A percentile compares a stretch with the other conserved stretches of the same genome.
phyloP scores from a whole-genome alignment of 2,888 invertebrate species.

The Rhagium mordax region DNA sequence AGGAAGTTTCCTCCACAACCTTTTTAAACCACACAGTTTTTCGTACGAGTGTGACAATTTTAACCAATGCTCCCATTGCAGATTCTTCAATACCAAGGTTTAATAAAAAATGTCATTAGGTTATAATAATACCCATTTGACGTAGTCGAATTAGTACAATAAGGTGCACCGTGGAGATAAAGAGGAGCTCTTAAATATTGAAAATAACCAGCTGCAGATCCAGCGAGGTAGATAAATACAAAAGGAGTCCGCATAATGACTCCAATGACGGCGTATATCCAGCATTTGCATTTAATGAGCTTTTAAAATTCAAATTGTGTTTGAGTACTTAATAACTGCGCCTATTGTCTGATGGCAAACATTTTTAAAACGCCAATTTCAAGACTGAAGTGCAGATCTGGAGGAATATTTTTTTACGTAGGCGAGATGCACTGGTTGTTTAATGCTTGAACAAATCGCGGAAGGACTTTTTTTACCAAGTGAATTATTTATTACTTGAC shows the following conservation, averaged over 20 bases:
- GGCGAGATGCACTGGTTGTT: neutral
- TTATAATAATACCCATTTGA: neutral
- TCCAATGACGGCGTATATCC: slow-evolving; percentile 37
- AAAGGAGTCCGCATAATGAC: slow-evolving; percentile 24
- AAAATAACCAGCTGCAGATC: slow-evolving; percentile 9
- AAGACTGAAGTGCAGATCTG: slow-evolving; percentile 1
- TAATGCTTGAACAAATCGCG: neutral
- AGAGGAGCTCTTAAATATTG: slow-evolving; percentile 3
- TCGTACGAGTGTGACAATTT: too few species aligned
- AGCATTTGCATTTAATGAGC: slow-evolving; percentile 61
- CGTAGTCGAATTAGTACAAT: neutral
- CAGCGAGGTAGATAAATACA: slow-evolving; percentile 17
- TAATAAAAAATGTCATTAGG: neutral
- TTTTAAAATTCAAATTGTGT: slow-evolving; percentile 60
- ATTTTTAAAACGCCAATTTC: slow-evolving; percentile 23
- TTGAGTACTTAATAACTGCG: slow-evolving; percentile 33
- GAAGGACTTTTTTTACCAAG: neutral
- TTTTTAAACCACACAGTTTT: too few species aligned
- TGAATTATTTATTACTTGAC: too few species aligned
- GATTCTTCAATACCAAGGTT: neutral
- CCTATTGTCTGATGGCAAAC: slow-evolving; percentile 23
- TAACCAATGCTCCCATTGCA: neutral
- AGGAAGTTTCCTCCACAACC: too few species aligned
- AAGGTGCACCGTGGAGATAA: neutral
- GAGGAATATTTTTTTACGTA: slow-evolving; percentile 1